Base-by-base conservation (phyloP, 2,888 invertebrate species). In the Drosophila formosana region DNA sequence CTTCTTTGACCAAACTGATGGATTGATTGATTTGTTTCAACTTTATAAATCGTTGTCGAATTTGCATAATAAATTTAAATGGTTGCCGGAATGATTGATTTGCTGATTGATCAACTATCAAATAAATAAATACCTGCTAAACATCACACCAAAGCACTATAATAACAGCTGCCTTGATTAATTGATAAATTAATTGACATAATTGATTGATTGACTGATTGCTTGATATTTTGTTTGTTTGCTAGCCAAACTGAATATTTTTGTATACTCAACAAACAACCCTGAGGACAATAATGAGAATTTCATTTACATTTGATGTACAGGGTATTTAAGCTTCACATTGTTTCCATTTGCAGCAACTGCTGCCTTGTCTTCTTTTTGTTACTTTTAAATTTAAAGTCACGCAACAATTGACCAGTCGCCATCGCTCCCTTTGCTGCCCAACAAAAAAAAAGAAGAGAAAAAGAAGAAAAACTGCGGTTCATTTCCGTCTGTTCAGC, bases 341-440 rank as follows among this genome's bases (percentile, higher is more conserved):
- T 4, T 37, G n/a, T 11, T 4, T 37, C n/a, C 37, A 4, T 13
- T 41, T 18, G 7, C 13, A 3, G 39, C 13, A 3, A 37, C 37
- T 37, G 4, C 7, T 23, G n/a, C 6, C 43, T 7, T 2, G 13
- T 23, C 34, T 49, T 28, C 25, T 25, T 25, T 25, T 50, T 30
- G 23, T 11, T 18, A 13, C 43, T 30, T 81, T 86, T 80, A 87
- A 90, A 90, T 90, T 89, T 84, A 89, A 89, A 89, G 90, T 90
- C 91, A 91, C 91, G 90, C 91, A 90, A 91, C 63, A 63, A 63
- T 63, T 63, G 63, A 63, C 30, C 26, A 43, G 32, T 43, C 30
- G 39, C 32, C 32, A 23, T 37, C 7, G 13, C 23, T 11, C 8
- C 39, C 13, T 25, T 11, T n/a, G 39, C 34, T 11, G 34, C 18